Base-by-base conservation (phyloP, 1,140 invertebrate species). In the Bombus affinis region DNA sequence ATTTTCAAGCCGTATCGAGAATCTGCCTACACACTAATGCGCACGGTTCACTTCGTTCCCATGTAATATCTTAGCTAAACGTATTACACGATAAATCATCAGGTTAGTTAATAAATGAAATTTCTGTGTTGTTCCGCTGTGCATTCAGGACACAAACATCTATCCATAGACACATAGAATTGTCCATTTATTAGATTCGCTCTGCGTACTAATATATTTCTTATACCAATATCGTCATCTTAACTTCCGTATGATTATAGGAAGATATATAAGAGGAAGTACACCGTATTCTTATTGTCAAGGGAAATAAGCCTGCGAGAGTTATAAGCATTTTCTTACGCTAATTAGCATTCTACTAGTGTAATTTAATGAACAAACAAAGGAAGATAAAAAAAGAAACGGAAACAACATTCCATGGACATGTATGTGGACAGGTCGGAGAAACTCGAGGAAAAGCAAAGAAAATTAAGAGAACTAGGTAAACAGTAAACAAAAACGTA, bases 1-100 rank as follows among this genome's bases (percentile, higher is more conserved):
- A 91, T 91, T 91, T 89, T 88, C 88, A 73, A 83, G 71, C 82
- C 72, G 59, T 81, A 82, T 83, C 83, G 76, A 75, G 68, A 65
- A 28, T 37, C 53, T 37, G 76, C 84, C 15, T 66, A 47, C 39
- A 42, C 57, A 5, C 39, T 9, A 15, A 37, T 44, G 22, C 47
- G n/a, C 65, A 81, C 53, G 59, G n/a, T 79, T 65, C 32, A 25
- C 39, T 25, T 35, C 32, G 18, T 35, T 44, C 22, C 28, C 47
- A 9, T 42, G 35, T 77, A 28, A 65, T 35, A 39, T 28, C 28
- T 53, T 80, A 53, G 68, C 32, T 53, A 18, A 39, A 82, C 57
- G 81, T 73, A 85, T 53, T 44, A 28, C 25, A 57, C 25, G 47
- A 78, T 44, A 83, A 83, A 83, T 78, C 81, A n/a, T 59, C 47